Percentiles rank a stretch among this genome's conserved stretches.
Evolutionary conservation across 2,113 vertebrate genomes (phyloP).

Genomic region (Brienomyrus longianalis): DNA sequence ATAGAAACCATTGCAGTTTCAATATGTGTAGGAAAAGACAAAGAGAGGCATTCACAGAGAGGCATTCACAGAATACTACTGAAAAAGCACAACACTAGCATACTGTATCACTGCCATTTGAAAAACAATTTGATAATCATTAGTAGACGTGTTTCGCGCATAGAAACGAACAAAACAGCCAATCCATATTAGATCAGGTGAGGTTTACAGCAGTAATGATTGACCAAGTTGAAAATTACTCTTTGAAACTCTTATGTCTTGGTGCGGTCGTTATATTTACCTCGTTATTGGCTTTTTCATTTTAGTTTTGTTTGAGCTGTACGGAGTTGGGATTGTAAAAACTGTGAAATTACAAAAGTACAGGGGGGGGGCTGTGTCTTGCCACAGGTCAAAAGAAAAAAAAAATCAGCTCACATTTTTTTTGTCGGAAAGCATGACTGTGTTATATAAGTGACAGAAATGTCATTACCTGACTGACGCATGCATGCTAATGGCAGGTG

Average conservation of each 20-base stretch:
- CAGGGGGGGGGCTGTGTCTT: neutral
- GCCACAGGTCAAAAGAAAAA: neutral
- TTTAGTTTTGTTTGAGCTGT: neutral
- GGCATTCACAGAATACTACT: neutral
- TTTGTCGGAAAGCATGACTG: neutral
- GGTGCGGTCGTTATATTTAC: neutral
- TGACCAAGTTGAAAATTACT: neutral
- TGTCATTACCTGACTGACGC: slow-evolving; percentile 13
- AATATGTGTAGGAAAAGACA: neutral
- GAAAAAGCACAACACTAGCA: neutral
- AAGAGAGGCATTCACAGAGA: neutral
- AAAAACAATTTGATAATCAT: neutral
- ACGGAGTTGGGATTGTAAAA: neutral
- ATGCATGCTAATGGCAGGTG: slow-evolving; percentile 22
- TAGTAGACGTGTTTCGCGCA: neutral
- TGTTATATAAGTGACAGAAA: slow-evolving; percentile 22
- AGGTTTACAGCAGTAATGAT: neutral
- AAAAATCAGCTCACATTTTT: slow-evolving; percentile 5
- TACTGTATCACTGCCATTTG: neutral
- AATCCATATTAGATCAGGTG: neutral
- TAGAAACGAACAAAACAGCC: neutral
- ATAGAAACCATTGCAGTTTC: slow-evolving; percentile 29
- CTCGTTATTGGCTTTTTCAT: neutral
- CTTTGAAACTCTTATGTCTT: neutral
- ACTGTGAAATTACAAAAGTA: neutral